Evolutionary conservation across 1,140 invertebrate species (phyloP), one percentile per base, ranked within the genome.

Genomic region (Coelopa frigida): DNA sequence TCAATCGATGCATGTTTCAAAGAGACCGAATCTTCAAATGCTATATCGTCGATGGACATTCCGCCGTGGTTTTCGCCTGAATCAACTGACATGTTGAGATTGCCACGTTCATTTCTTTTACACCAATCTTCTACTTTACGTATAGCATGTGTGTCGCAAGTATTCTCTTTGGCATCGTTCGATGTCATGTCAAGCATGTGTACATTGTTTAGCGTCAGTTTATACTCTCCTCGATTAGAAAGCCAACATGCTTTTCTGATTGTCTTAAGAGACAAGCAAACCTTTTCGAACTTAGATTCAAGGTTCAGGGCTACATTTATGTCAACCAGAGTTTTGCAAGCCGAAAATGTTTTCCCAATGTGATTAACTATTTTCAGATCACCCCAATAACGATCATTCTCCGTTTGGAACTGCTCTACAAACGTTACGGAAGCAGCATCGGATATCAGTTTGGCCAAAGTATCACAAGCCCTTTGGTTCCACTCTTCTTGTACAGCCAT

Each of bases 41-140:
- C 21, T 12, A 49, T 33, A 24, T 38, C 42, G 18, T 45, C 48
- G 10, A 44, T 18, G 1, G 24, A 11, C 17, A 14, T 24, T 42
- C 40, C 8, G 27, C n/a, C n/a, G 24, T 18, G 4, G 15, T n/a
- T n/a, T n/a, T n/a, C 32, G 22, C 29, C 40, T n/a, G 43, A 20
- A 20, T 46, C 44, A 12, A 14, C 12, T 7, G 23, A 1, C n/a
- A 15, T 18, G 29, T 40, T 49, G 26, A 5, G 18, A 33, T 33
- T 33, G 3, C n/a, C 27, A 6, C 23, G 5, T 11, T 44, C 36
- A 45, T 49, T 49, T 38, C 48, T 12, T 4, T 24, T 24, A 33
- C 42, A 44, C 48, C 48, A 49, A 40, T 49, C 48, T 17, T 44
- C 43, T 1, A 49, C 48, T 35, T 49, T 49, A 31, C 32, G 43